phyloP scores from a whole-genome alignment of 2,113 vertebrate genomes.

The Neogale vison region DNA sequence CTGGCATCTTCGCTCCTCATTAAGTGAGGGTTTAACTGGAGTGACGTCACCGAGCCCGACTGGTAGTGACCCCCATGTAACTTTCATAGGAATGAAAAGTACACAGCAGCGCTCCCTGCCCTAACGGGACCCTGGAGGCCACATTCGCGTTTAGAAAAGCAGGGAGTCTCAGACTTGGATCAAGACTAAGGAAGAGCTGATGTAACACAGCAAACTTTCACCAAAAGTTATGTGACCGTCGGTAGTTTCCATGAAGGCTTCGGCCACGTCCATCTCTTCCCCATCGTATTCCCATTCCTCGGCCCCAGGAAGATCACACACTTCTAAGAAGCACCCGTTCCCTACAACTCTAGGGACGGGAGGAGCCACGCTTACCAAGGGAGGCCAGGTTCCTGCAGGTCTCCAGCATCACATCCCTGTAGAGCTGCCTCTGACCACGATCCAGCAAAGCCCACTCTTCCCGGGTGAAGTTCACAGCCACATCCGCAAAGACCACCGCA shows the following conservation, averaged over 20 bases:
- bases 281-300: background rate
- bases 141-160: background rate
- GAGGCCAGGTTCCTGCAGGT: conserved; percentile 15
- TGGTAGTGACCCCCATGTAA: background rate
- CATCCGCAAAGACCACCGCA: background rate
- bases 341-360: background rate
- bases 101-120: background rate
- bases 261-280: background rate
- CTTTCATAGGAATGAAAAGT: too few species aligned
- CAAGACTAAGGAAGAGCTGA: background rate
- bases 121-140: background rate
- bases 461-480: background rate
- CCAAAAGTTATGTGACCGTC: background rate
- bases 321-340: background rate
- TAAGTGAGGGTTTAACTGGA: background rate
- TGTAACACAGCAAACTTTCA: background rate
- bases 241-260: background rate
- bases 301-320: background rate
- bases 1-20: background rate
- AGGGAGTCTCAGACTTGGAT: background rate
- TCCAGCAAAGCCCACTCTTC: conserved; percentile 22
- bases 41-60: background rate
- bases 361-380: background rate
- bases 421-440: background rate
- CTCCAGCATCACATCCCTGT: conserved; percentile 22